phyloP scores from a whole-genome alignment of 2,797 vertebrate genomes.

The Sebastes itinus region DNA sequence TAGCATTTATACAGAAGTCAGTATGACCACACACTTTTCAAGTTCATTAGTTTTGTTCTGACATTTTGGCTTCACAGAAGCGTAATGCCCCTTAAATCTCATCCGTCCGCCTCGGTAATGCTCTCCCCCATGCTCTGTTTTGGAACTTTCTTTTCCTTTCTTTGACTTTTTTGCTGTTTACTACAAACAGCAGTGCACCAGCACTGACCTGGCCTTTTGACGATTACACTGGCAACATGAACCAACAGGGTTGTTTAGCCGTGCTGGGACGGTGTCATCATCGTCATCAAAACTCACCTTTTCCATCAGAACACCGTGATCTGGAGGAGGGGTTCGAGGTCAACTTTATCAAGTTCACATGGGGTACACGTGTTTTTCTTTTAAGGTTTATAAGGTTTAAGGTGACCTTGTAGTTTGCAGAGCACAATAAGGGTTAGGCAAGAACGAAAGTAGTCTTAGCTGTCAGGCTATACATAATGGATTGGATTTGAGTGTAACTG shows the following conservation, averaged over 20 bases:
- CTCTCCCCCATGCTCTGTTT: constrained; percentile 62
- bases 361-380: not conserved
- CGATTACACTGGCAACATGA: constrained; percentile 64
- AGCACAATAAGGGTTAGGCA: not conserved
- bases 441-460: not conserved
- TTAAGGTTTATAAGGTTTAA: not conserved
- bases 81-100: not conserved
- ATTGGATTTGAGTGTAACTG: not conserved
- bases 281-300: constrained; percentile 24
- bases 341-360: not conserved
- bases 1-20: not conserved
- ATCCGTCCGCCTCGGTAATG: constrained; percentile 3
- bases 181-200: constrained; percentile 76
- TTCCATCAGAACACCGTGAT: constrained; percentile 19
- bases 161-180: constrained; percentile 74
- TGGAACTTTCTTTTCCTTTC: constrained; percentile 74
- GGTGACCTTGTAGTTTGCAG: not conserved
- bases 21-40: not conserved
- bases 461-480: not conserved
- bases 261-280: constrained; percentile 4
- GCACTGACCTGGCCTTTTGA: constrained; percentile 62
- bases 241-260: constrained; percentile 36
- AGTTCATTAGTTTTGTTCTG: constrained; percentile 9
- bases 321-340: not conserved
- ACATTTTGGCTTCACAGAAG: constrained; percentile 32